phyloP scores from a whole-genome alignment of 2,797 vertebrate genomes.

The Rhinoraja longicauda region DNA sequence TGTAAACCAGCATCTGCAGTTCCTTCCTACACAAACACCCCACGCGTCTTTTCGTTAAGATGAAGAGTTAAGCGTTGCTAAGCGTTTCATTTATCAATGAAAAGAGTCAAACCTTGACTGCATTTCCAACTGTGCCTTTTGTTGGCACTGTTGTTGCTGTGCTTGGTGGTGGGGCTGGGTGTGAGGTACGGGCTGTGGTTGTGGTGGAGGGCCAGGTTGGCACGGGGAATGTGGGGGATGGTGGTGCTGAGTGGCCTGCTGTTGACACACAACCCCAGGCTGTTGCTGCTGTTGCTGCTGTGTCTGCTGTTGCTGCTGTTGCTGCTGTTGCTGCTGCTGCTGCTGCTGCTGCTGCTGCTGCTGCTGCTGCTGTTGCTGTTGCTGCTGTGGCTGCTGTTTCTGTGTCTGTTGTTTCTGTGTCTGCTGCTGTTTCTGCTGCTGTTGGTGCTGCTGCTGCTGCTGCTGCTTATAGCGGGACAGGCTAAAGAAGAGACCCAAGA shows the following conservation, averaged over 20 bases:
- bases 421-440: conserved; percentile 42
- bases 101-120: conserved; percentile 80
- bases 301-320: conserved; percentile 73
- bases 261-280: conserved; percentile 44
- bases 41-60: neutral
- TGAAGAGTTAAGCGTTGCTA: neutral
- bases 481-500: conserved; percentile 95
- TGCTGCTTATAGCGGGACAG: conserved; percentile 94
- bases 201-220: conserved; percentile 52
- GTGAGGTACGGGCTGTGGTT: conserved; percentile 59
- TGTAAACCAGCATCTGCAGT: too few species aligned
- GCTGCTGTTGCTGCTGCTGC: conserved; percentile 50
- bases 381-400: conserved; percentile 53
- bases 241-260: conserved; percentile 56
- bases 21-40: too few species aligned
- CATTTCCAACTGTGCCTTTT: conserved; percentile 88
- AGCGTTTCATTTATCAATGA: neutral
- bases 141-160: conserved; percentile 51
- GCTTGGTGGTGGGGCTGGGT: conserved; percentile 35
- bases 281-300: conserved; percentile 59
- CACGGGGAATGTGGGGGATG: conserved; percentile 49
- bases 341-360: conserved; percentile 54
- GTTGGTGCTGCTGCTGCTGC: conserved; percentile 69
- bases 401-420: too few species aligned
- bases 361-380: conserved; percentile 78